Evolutionary conservation across 2,797 vertebrate genomes (phyloP).

Genomic region (Delichon dasypus): DNA sequence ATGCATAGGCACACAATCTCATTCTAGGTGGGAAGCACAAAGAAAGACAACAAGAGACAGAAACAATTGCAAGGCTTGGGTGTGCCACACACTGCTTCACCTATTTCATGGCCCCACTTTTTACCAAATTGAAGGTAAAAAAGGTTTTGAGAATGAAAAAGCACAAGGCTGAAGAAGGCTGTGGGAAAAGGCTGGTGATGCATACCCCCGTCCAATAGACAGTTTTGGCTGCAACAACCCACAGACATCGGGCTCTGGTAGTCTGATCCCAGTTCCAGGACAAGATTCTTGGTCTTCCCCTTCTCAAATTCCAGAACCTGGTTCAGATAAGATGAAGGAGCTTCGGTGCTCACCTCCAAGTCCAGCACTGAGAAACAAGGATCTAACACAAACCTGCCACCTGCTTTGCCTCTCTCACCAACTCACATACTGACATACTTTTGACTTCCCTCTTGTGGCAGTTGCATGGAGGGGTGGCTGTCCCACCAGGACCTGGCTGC

Average conservation of each 20-base stretch:
- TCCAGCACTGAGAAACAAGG: not conserved
- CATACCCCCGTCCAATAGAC: not conserved
- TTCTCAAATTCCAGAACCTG: not conserved
- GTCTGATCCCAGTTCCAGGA: not conserved
- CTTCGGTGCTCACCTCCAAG: not conserved
- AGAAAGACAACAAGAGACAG: not conserved
- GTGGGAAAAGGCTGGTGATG: not conserved
- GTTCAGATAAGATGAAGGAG: not conserved
- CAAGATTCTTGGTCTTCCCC: not conserved
- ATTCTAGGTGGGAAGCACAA: not conserved
- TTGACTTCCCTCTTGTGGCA: not conserved
- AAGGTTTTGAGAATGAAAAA: not conserved
- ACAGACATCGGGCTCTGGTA: not conserved
- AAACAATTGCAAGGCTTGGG: not conserved
- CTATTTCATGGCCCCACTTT: not conserved
- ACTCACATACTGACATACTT: not conserved
- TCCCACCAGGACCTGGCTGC: not conserved
- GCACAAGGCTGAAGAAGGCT: not conserved
- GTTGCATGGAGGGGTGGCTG: not conserved
- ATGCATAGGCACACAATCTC: not conserved
- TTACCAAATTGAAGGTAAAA: not conserved
- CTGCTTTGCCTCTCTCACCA: not conserved
- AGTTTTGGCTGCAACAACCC: not conserved
- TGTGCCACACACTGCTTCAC: not conserved
- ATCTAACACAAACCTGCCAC: not conserved